Base-by-base conservation (phyloP, 2,797 vertebrate genomes). In the Emydoidea blandingii region DNA sequence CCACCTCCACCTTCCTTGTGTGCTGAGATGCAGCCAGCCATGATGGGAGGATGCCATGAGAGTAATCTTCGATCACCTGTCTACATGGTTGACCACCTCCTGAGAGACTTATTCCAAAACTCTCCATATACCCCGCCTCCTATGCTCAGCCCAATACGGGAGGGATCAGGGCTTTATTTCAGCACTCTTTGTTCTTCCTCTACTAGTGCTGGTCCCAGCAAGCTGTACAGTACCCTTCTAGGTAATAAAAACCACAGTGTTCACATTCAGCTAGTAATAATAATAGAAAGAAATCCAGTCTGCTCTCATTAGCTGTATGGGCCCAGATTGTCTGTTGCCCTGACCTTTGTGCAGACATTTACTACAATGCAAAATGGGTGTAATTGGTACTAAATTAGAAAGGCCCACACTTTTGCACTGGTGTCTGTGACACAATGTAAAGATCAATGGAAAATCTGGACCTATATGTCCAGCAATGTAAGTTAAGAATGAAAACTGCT, bases 81-180 rank as follows among this genome's bases (percentile, higher is more conserved):
- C 27, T 98, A 97, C 88, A 96, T 98, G 76, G 95, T 98, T 37
- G 98, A 98, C 57, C 95, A 96, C 12, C 95, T 98, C 12, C 96
- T 98, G 74, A 96, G 97, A 56, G 97, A 98, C 34, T 31, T 97
- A 50, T 96, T 98, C 82, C 97, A 98, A 72, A 94, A 92, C 76
- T 98, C 98, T 0, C 97, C 97, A 1, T 98, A 98, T 89, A 98
- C 98, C 0, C 98, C 98, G 0, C 98, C 98, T 0, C 98, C 98
- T 0, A 98, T 98, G 98, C 97, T 99, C 68, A 98, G 98, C 96
- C 98, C 98, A 6, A 89, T 98, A 12, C 97, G 98, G 5, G 97
- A 97, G 47, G 98, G 98, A 21, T 98, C 98, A 0, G 98, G 98
- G 4, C 97, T 98, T 3, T 98, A 98, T 84, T 98, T 98, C 94